phyloP scores from a whole-genome alignment of 2,113 vertebrate genomes.

The Beaufortia kweichowensis region DNA sequence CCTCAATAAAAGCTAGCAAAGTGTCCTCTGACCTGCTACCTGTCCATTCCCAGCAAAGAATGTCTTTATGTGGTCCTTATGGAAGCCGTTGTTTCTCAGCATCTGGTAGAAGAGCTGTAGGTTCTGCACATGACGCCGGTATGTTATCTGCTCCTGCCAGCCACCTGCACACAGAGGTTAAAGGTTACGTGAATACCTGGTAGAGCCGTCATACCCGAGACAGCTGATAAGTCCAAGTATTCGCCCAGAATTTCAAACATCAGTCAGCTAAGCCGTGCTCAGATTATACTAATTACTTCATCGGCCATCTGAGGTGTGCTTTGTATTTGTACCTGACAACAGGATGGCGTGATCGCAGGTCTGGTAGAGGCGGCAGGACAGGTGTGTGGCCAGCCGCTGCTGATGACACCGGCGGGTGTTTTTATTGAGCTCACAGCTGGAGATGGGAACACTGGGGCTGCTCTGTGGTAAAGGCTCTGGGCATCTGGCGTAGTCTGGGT shows the following conservation, averaged over 20 bases:
- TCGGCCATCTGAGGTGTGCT: neutral
- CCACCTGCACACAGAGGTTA: constrained; percentile 65
- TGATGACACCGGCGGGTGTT: constrained; percentile 81
- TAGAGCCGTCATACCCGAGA: constrained; percentile 6
- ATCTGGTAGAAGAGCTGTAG: constrained; percentile 74
- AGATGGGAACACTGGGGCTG: constrained; percentile 64
- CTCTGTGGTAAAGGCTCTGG: constrained; percentile 67
- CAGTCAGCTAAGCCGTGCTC: neutral
- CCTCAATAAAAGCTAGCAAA: neutral
- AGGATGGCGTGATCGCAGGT: constrained; percentile 81
- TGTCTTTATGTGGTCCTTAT: constrained; percentile 78
- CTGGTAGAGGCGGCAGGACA: constrained; percentile 80
- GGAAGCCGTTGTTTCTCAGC: constrained; percentile 77
- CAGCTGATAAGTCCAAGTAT: constrained; percentile 30
- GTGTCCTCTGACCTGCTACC: constrained; percentile 65
- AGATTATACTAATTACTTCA: neutral
- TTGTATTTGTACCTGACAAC: constrained; percentile 69
- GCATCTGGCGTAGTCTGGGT: constrained; percentile 72
- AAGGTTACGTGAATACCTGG: neutral
- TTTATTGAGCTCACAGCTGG: constrained; percentile 80
- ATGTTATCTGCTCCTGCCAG: constrained; percentile 79
- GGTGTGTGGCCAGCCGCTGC: constrained; percentile 73
- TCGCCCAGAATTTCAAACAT: neutral
- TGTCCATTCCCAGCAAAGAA: constrained; percentile 77
- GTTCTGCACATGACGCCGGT: constrained; percentile 72